A percentile compares a stretch with the other conserved stretches of the same genome.
Conservation (phyloP, 2,888 invertebrate genomes). For the Amphipoea lucens region DNA sequence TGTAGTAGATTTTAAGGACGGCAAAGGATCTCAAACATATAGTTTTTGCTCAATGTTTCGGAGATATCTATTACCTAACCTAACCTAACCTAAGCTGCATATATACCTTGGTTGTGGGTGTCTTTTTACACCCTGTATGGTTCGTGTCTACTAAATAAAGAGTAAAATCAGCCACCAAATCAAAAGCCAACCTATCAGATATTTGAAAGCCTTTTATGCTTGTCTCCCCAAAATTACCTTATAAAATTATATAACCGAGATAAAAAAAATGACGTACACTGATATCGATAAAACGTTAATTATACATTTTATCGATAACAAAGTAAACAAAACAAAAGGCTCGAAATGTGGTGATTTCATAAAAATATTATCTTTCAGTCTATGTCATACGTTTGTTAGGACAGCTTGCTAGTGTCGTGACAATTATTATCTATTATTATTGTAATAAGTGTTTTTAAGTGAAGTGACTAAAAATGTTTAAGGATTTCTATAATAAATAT, state of each 20-base stretch:
- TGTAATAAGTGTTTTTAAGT: constrained; percentile 22
- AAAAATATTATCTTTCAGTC: constrained; percentile 53
- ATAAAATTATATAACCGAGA: neutral
- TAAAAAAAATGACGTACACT: constrained; percentile 32
- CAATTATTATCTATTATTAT: neutral
- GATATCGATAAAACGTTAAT: constrained; percentile 34
- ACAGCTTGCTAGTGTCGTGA: constrained; percentile 38
- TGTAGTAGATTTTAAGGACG: too few species aligned
- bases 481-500: constrained; percentile 54
- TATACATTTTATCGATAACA: constrained; percentile 36
- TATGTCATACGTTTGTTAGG: constrained; percentile 29
- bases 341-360: constrained; percentile 44
- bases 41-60: too few species aligned
- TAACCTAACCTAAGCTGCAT: neutral
- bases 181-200: neutral
- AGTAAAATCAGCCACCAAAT: too few species aligned
- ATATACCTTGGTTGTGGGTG: neutral
- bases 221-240: neutral
- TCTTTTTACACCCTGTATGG: neutral
- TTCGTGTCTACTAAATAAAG: neutral
- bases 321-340: constrained; percentile 48
- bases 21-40: too few species aligned
- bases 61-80: too few species aligned
- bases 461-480: constrained; percentile 55
- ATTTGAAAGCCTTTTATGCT: neutral